Percentiles rank a stretch among this genome's conserved stretches.
These are phyloP conservation scores for Dusona sp. DNA, from an alignment of 2,888 invertebrate species.

Conservation along the genomic window DNA sequence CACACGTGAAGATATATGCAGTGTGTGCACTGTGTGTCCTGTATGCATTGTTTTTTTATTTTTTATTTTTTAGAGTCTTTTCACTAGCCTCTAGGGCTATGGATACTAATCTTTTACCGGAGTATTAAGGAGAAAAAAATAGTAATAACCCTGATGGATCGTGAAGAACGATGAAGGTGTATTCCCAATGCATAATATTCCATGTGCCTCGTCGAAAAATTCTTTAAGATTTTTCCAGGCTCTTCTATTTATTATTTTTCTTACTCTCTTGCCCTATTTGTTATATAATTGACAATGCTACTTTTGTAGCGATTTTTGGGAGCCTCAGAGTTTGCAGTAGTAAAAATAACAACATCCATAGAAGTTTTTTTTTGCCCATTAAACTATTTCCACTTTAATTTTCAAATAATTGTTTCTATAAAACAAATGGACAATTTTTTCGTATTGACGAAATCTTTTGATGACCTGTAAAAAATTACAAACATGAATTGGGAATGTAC, in stretches of 20 bases:
- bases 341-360: background rate
- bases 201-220: background rate
- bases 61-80: slow-evolving; percentile 6
- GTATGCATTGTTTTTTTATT: slow-evolving; percentile 12
- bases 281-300: slow-evolving; percentile 40
- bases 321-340: background rate
- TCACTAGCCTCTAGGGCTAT: slow-evolving; percentile 26
- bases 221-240: slow-evolving; percentile 17
- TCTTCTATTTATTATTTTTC: slow-evolving; percentile 4
- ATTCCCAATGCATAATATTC: slow-evolving; percentile 42
- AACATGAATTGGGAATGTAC: no score
- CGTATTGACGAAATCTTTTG: no score
- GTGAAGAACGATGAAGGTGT: slow-evolving; percentile 45
- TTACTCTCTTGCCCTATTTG: slow-evolving; percentile 21
- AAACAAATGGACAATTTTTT: no score
- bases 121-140: slow-evolving; percentile 44
- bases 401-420: background rate
- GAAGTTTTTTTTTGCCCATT: background rate
- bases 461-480: no score
- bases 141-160: slow-evolving; percentile 70
- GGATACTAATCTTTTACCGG: slow-evolving; percentile 63
- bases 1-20: background rate
- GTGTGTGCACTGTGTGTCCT: slow-evolving; percentile 5
- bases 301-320: slow-evolving; percentile 32
- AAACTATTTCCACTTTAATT: background rate